Evolutionary conservation across 2,113 vertebrate species (phyloP).

Genomic region (Anser cygnoides): DNA sequence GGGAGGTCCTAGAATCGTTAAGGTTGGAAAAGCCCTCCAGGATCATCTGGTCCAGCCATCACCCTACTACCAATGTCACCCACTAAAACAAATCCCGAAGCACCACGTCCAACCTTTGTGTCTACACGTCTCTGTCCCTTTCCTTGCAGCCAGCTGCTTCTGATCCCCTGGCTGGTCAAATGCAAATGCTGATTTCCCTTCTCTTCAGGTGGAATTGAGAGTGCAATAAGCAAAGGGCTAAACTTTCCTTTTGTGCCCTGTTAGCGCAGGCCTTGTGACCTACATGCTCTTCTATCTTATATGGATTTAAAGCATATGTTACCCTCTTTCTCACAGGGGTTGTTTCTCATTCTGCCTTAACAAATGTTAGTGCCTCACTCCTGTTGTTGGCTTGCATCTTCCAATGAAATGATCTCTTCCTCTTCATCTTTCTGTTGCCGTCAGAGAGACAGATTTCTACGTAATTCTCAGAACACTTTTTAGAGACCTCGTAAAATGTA

Average conservation of each 20-base stretch:
- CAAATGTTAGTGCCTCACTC: background rate
- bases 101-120: too few relatives aligned
- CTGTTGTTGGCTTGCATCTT: background rate
- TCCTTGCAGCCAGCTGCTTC: background rate
- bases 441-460: background rate
- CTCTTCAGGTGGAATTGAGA: background rate
- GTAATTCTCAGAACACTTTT: background rate
- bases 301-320: background rate
- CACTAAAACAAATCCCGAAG: too few relatives aligned
- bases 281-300: background rate
- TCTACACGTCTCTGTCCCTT: background rate
- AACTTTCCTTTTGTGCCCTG: background rate
- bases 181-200: background rate
- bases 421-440: background rate
- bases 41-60: too few relatives aligned
- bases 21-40: too few relatives aligned
- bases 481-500: background rate
- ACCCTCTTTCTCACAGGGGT: background rate
- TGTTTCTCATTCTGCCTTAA: background rate
- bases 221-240: background rate
- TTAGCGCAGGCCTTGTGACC: background rate
- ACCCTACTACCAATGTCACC: too few relatives aligned
- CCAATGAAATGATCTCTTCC: background rate
- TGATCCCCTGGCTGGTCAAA: background rate
- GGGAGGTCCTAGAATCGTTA: background rate